These are phyloP conservation scores for Pseudococcus jackbeardsleyi DNA, from an alignment of 2,888 invertebrate genomes.

Conservation along the genomic window DNA sequence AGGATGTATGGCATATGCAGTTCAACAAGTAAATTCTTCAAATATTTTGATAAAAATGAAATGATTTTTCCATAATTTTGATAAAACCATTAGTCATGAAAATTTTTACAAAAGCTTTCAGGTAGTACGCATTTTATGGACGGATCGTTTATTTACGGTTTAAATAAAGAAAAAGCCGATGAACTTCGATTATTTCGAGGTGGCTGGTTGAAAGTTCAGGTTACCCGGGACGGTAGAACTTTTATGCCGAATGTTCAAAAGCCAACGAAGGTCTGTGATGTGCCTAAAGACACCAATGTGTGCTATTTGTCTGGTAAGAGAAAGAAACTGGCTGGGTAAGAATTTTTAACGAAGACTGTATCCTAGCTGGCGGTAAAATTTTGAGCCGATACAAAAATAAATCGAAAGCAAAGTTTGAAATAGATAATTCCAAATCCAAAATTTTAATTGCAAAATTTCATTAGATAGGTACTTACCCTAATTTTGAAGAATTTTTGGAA, in stretches of 20 bases:
- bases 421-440: too few relatives aligned
- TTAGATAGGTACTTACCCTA: too few relatives aligned
- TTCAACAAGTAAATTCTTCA: constrained; percentile 62
- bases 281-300: constrained; percentile 76
- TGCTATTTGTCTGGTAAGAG: constrained; percentile 81
- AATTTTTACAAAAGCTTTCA: constrained; percentile 11
- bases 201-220: constrained; percentile 71
- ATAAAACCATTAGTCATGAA: not conserved
- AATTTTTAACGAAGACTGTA: too few relatives aligned
- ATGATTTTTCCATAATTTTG: too few relatives aligned
- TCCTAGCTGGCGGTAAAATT: too few relatives aligned
- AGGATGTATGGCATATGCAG: constrained; percentile 64
- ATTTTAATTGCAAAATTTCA: too few relatives aligned
- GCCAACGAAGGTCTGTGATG: constrained; percentile 77
- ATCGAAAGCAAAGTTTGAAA: too few relatives aligned
- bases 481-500: too few relatives aligned
- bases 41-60: too few relatives aligned
- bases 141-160: constrained; percentile 84
- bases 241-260: constrained; percentile 79
- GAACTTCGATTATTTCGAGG: constrained; percentile 68
- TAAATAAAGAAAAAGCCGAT: constrained; percentile 74
- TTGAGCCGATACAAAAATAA: too few relatives aligned
- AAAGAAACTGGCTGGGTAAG: not conserved
- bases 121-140: constrained; percentile 81
- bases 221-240: constrained; percentile 75